These are phyloP conservation scores for Germaria angustata DNA, from an alignment of 2,888 invertebrate species.

Conservation along the genomic window DNA sequence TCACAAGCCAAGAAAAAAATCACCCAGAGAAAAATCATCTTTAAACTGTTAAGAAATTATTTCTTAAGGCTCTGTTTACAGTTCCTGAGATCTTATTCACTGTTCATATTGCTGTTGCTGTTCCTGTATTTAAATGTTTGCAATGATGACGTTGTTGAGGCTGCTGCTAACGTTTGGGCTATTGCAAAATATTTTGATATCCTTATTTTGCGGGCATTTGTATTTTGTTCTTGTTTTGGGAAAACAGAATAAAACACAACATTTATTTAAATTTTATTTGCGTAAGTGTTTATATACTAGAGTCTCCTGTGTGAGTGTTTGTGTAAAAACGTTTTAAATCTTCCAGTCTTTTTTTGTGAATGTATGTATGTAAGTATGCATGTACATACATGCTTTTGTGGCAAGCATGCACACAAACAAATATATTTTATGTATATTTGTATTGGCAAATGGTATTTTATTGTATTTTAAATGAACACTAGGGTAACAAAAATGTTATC, in stretches of 20 bases:
- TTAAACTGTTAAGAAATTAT: conserved; percentile 21
- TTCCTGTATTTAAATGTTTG: conserved; percentile 15
- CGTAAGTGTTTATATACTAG: neutral
- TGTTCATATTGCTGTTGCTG: conserved; percentile 18
- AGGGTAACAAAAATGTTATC: conserved; percentile 63
- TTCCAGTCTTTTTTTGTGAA: conserved; percentile 23
- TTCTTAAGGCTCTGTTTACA: conserved; percentile 1
- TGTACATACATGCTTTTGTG: neutral
- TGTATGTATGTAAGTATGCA: neutral
- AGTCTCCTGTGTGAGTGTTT: neutral
- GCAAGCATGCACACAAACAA: neutral
- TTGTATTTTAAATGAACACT: conserved; percentile 66
- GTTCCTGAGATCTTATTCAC: conserved; percentile 28
- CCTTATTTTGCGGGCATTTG: conserved; percentile 46
- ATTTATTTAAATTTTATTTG: conserved; percentile 61
- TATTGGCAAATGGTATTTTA: conserved; percentile 65
- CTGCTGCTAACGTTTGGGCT: conserved; percentile 9
- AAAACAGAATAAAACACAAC: conserved; percentile 30
- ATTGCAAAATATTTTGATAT: conserved; percentile 52
- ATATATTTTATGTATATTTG: neutral
- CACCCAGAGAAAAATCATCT: too few relatives aligned
- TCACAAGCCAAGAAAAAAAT: too few relatives aligned
- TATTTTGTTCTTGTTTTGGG: neutral
- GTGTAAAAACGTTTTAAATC: conserved; percentile 53
- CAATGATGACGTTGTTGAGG: conserved; percentile 4